These are phyloP conservation scores for Saccopteryx leptura DNA, from an alignment of 2,113 vertebrate genomes.

Conservation along the genomic window DNA sequence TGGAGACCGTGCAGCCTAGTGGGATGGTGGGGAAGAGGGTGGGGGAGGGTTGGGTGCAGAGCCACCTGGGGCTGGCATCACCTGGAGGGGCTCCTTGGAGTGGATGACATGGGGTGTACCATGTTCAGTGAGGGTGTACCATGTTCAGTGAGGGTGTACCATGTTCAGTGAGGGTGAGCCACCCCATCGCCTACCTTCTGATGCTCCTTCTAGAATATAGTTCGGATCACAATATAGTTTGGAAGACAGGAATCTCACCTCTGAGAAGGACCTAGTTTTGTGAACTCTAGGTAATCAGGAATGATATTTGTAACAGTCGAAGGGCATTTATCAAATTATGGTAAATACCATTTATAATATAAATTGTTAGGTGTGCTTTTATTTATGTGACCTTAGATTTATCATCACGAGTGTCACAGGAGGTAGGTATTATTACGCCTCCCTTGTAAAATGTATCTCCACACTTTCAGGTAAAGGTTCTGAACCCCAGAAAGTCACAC, in stretches of 20 bases:
- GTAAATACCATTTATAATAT: neutral
- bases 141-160: neutral
- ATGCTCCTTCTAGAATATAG: neutral
- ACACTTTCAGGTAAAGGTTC: neutral
- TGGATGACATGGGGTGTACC: neutral
- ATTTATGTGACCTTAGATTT: neutral
- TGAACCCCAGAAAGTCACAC: neutral
- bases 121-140: neutral
- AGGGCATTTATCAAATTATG: neutral
- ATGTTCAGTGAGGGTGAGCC: neutral
- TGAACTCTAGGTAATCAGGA: neutral
- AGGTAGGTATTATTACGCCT: neutral
- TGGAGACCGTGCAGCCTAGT: neutral
- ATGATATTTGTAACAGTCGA: neutral
- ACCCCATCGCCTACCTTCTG: neutral
- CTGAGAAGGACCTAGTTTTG: neutral
- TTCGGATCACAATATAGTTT: neutral
- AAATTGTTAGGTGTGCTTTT: neutral
- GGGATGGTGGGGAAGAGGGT: neutral
- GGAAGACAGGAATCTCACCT: neutral
- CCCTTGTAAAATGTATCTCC: neutral
- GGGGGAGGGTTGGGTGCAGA: neutral
- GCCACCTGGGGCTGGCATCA: neutral
- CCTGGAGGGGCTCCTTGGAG: neutral
- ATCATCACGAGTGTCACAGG: neutral